A percentile compares a stretch with the other conserved stretches of the same genome.
phyloP scores from a whole-genome alignment of 1,140 invertebrate genomes.

The Globodera ellingtonae region DNA sequence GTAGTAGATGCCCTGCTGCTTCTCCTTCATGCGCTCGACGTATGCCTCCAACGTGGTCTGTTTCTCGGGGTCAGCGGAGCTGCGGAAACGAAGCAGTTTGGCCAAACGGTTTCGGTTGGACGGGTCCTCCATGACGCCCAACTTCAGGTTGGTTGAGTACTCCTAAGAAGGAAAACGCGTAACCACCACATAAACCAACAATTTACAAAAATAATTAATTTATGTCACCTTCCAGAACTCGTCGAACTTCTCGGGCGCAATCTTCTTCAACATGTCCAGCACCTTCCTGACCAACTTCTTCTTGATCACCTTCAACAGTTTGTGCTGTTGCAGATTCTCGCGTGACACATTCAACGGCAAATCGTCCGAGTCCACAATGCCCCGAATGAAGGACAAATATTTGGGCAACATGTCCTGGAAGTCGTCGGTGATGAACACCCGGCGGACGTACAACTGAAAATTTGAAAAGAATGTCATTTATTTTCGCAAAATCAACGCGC shows the following conservation, averaged over 20 bases:
- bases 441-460: conserved; percentile 80
- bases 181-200: no score
- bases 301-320: conserved; percentile 97
- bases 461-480: conserved; percentile 11
- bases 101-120: conserved; percentile 90
- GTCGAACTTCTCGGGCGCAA: conserved; percentile 84
- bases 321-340: conserved; percentile 94
- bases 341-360: conserved; percentile 95
- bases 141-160: conserved; percentile 95
- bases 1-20: conserved; percentile 93
- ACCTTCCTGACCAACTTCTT: conserved; percentile 96
- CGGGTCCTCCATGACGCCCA: conserved; percentile 96
- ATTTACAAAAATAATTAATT: no score
- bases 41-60: conserved; percentile 84
- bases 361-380: conserved; percentile 99
- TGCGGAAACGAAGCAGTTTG: conserved; percentile 87
- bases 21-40: conserved; percentile 92
- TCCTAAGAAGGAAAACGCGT: conserved; percentile 69
- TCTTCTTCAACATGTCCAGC: conserved; percentile 92
- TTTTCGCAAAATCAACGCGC: conserved; percentile 24
- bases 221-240: conserved; percentile 84
- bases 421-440: conserved; percentile 99
- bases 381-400: conserved; percentile 89
- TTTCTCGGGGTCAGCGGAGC: conserved; percentile 75
- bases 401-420: conserved; percentile 99